These are phyloP conservation scores for Palythoa heliodiscus DNA, from an alignment of 92 coral and sea anemone species.

Conservation along the genomic window DNA sequence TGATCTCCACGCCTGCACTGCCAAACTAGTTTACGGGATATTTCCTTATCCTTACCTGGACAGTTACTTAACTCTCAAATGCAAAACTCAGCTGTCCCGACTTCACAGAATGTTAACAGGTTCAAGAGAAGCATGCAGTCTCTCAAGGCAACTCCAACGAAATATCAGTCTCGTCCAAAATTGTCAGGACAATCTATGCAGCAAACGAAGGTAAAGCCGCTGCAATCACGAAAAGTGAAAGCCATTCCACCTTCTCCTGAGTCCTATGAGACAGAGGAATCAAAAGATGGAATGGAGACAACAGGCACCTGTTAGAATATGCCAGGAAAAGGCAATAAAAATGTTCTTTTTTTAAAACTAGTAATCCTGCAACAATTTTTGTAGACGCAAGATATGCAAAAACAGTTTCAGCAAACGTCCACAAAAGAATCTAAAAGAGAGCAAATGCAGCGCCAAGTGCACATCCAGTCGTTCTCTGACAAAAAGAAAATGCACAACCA, in stretches of 20 bases:
- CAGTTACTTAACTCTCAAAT: no score
- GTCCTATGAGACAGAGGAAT: no score
- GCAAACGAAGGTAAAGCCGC: neutral
- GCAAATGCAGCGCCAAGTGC: neutral
- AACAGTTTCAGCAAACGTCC: conserved; percentile 5
- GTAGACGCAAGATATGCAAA: neutral
- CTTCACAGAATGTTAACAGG: no score
- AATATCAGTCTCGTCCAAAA: no score
- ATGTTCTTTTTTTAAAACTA: neutral
- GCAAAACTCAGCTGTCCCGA: no score
- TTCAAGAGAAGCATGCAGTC: no score
- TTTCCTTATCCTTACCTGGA: no score
- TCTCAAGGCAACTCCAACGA: no score
- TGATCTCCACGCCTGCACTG: no score
- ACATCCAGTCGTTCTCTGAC: neutral
- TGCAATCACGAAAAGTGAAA: neutral
- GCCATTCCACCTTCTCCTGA: no score
- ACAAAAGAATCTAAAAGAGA: neutral
- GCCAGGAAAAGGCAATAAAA: neutral
- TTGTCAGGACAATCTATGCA: no score
- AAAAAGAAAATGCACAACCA: neutral
- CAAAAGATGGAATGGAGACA: neutral
- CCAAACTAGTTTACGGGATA: no score
- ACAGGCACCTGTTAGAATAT: neutral
- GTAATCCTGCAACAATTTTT: neutral